Base-by-base conservation (phyloP, 1,140 invertebrate genomes). In the Luehdorfia chinensis region DNA sequence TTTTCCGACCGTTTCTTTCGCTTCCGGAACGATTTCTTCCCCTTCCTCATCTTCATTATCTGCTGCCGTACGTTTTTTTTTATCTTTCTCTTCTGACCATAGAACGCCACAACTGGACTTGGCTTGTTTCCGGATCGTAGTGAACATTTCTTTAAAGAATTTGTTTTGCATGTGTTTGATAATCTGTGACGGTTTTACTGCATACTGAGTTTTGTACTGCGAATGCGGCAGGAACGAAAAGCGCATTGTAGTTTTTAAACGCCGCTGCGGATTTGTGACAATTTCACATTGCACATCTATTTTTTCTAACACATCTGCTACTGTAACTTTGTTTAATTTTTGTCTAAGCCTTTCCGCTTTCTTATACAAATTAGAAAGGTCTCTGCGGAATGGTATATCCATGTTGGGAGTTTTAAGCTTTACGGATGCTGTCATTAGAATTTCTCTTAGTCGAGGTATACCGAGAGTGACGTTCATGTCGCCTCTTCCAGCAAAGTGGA, bases 391-490 rank as follows among this genome's bases (percentile, higher is more conserved):
- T 0, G 97, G 97, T 56, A 98, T 93, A 69, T 98, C 96, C 96
- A 99, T 97, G 27, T 92, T 94, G 0, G 98, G 98, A 8, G 98
- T 99, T 83, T 97, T 97, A 8, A 99, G 95, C 32, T 93, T 94
- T 7, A 91, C 92, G 0, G 95, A 95, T 0, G 97, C 97, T 57
- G 95, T 94, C 96, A 99, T 98, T 0, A 99, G 87, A 55, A 99
- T 98, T 90, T 99, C 98, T 68, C 97, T 88, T 1, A 99, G 87
- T 62, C 98, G 91, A 0, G 98, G 98, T 59, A 99, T 99, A 90
- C 96, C 98, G 0, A 99, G 88, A 0, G 98, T 99, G 0, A 99
- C 97, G 84, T 99, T 99, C 97, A 99, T 99, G 86, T 99, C 98
- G 90, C 98, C 97, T 88, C 97, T 92, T 81, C 98, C 98, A 62